These are phyloP conservation scores for Cephalopachus bancanus DNA, from an alignment of 2,797 vertebrate genomes.

Conservation along the genomic window DNA sequence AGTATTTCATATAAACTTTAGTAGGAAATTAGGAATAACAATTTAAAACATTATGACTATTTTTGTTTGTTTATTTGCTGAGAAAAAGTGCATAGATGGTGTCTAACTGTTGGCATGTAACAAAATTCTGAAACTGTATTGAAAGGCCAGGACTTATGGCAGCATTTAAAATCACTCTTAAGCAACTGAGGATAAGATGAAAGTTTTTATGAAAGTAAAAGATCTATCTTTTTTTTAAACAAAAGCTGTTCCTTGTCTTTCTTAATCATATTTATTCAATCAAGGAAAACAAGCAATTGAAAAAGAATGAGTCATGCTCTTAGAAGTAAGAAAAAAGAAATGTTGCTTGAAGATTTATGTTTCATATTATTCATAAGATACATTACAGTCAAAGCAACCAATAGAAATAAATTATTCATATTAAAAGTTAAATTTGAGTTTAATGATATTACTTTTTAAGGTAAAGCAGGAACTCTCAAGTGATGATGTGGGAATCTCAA, in stretches of 20 bases:
- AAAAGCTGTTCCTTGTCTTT: neutral
- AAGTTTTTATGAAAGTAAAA: neutral
- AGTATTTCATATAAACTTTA: neutral
- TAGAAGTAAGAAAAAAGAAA: neutral
- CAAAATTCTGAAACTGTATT: neutral
- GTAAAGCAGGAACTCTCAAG: neutral
- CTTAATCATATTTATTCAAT: neutral
- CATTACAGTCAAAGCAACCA: neutral
- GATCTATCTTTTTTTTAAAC: too few species aligned
- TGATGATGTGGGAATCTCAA: neutral
- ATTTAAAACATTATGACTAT: neutral
- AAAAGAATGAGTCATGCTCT: neutral
- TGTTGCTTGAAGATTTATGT: neutral
- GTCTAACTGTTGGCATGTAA: neutral
- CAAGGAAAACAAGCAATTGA: neutral
- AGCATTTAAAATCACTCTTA: neutral
- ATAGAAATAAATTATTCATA: neutral
- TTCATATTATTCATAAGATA: neutral
- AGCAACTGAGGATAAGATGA: neutral
- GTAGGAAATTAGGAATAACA: neutral
- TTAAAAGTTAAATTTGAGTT: neutral
- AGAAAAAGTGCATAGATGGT: neutral
- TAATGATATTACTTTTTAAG: constrained; percentile 1
- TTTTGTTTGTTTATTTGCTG: neutral
- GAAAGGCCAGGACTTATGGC: neutral